Conservation (phyloP, 37 sponge, comb jelly and placozoan genomes). For the Eunapius fragilis region DNA sequence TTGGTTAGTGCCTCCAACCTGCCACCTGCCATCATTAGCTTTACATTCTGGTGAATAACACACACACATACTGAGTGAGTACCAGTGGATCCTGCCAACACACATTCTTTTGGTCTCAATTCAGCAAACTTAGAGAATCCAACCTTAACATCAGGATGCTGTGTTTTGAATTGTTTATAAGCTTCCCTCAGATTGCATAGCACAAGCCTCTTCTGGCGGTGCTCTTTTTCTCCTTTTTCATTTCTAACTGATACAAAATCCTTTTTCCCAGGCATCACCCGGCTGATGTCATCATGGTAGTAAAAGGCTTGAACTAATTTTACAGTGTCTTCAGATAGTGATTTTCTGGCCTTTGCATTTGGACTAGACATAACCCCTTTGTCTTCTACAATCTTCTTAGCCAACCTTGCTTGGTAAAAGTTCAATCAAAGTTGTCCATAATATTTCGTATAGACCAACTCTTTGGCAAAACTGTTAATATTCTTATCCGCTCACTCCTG, state of each 20-base stretch:
- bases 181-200: constrained; percentile 48
- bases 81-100: constrained; percentile 66
- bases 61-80: constrained; percentile 70
- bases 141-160: constrained; percentile 25
- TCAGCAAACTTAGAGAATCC: constrained; percentile 52
- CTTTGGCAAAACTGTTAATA: constrained; percentile 40
- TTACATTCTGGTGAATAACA: constrained; percentile 52
- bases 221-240: constrained; percentile 12
- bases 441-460: constrained; percentile 36
- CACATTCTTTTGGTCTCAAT: constrained; percentile 23
- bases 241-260: constrained; percentile 31
- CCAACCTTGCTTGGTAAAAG: constrained; percentile 26
- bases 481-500: constrained; percentile 30
- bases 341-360: constrained; percentile 23
- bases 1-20: background rate
- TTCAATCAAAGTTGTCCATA: constrained; percentile 29
- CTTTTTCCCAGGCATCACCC: constrained; percentile 52
- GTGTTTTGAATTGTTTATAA: constrained; percentile 27
- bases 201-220: constrained; percentile 34
- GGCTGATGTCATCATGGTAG: constrained; percentile 28
- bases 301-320: constrained; percentile 23
- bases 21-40: constrained; percentile 24
- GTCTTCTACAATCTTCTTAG: constrained; percentile 40
- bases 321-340: constrained; percentile 16
- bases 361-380: constrained; percentile 36